A percentile compares a stretch with the other conserved stretches of the same genome.
Conservation (phyloP, 2,888 invertebrate species). For the Dromius quadrimaculatus region DNA sequence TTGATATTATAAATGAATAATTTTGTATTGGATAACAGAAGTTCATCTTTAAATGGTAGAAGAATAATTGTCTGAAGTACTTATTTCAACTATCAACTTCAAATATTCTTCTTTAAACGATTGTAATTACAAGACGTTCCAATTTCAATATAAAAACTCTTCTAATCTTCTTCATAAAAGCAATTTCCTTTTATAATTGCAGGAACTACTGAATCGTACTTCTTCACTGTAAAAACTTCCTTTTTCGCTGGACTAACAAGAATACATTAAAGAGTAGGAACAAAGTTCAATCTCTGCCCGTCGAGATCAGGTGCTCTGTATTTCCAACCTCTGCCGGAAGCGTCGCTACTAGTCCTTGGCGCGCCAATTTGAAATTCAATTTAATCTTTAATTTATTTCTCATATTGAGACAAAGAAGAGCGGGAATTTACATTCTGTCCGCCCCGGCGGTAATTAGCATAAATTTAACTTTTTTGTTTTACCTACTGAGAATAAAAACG, state of each 20-base stretch:
- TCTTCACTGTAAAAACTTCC: background rate
- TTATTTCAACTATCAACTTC: no score
- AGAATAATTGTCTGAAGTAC: no score
- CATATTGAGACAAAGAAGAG: constrained; percentile 47
- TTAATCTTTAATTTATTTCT: constrained; percentile 51
- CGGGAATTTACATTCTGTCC: constrained; percentile 41
- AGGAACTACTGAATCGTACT: background rate
- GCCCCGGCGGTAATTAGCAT: constrained; percentile 40
- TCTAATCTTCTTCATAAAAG: background rate
- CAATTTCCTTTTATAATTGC: constrained; percentile 1
- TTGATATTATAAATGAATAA: no score
- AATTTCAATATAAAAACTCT: constrained; percentile 6
- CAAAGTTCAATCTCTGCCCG: background rate
- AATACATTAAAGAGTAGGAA: background rate
- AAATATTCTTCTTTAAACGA: no score
- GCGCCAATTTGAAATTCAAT: constrained; percentile 46
- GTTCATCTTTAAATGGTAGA: no score
- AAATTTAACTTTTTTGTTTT: constrained; percentile 48
- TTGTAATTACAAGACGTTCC: background rate
- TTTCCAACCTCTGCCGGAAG: background rate
- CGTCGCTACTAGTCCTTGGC: background rate
- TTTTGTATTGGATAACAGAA: no score
- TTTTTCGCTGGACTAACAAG: background rate
- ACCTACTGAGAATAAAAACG: constrained; percentile 44
- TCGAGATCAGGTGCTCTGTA: constrained; percentile 16